Base-by-base conservation (phyloP, 2,113 vertebrate genomes). In the Furnarius figulus region DNA sequence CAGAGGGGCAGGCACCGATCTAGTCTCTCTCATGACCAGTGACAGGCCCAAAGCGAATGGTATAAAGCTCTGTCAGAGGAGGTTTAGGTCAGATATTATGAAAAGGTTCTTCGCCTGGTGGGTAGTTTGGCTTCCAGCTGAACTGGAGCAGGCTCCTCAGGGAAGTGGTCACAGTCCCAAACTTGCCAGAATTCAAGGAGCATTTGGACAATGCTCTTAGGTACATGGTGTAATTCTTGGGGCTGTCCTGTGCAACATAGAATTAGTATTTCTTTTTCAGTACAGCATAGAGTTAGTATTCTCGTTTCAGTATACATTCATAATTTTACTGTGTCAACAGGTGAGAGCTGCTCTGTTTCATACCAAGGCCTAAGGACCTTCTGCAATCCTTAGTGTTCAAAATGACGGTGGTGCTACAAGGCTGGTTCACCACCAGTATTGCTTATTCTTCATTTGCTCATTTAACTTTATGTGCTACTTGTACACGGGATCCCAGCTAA, bases 401-500 rank as follows among this genome's bases (percentile, higher is more conserved):
- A 81, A 68, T 0, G 0, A 52, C 2, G n/a, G 13, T 3, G 28
- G 25, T 44, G 19, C 24, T 47, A 5, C 14, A 37, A 67, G 47
- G 27, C 39, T 78, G 44, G 25, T 21, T 95, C 52, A 31, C 27
- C 39, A 61, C 22, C 19, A 37, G 2, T 16, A 5, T 17, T 50
- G 27, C 8, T 27, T 55, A 0, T 37, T 74, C 66, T 49, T 75
- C 30, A 30, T 37, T 50, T 33, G 23, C 10, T 74, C 27, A 23
- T 66, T 62, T 53, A 62, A 27, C 8, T 25, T 37, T 50, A n/a
- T 18, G 6, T 53, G 3, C 67, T 46, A 33, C 14, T 44, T 55
- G 16, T 31, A 74, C 21, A n/a, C 6, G 18, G 39, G 25, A 70
- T 50, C 58, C 23, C 18, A 74, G 25, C 31, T 6, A 67, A 67